These are phyloP conservation scores for Drosophila navojoa DNA, from an alignment of 1,140 invertebrate species.

Conservation along the genomic window DNA sequence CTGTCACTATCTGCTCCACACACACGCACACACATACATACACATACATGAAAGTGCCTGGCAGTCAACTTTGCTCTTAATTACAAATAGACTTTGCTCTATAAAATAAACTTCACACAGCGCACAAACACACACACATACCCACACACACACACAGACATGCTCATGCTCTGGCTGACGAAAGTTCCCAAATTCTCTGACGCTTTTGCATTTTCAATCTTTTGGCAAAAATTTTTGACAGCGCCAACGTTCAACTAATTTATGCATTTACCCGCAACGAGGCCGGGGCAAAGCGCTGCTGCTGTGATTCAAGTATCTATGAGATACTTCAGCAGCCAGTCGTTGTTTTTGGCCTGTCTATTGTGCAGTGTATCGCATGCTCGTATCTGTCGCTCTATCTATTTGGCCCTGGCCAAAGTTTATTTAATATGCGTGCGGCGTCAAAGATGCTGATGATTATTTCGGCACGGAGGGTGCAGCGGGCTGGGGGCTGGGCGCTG, in stretches of 20 bases:
- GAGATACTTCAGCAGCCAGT: conserved; percentile 52
- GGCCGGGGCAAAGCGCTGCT: not conserved
- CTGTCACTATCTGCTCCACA: conserved; percentile 5
- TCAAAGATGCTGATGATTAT: conserved; percentile 81
- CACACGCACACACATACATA: not conserved
- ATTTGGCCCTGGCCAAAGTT: conserved; percentile 48
- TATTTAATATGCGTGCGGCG: conserved; percentile 81
- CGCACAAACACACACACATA: not conserved
- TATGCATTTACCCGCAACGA: conserved; percentile 35
- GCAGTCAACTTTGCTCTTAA: conserved; percentile 37
- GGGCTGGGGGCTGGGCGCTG: not conserved
- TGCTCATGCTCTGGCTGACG: not conserved
- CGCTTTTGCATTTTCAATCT: conserved; percentile 23
- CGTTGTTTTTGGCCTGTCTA: conserved; percentile 33
- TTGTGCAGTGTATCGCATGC: conserved; percentile 37
- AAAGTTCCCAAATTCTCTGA: conserved; percentile 31
- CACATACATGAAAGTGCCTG: not conserved
- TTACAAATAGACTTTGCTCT: conserved; percentile 22
- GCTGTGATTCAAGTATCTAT: conserved; percentile 52
- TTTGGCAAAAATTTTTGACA: conserved; percentile 29
- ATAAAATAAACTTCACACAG: not conserved
- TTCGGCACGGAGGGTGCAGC: conserved; percentile 38
- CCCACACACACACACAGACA: not conserved
- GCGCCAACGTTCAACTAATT: conserved; percentile 35
- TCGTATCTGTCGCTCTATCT: conserved; percentile 25